A percentile compares a stretch with the other conserved stretches of the same genome.
Evolutionary conservation across 2,888 invertebrate species (phyloP).

Genomic region (Drosophila macrothrix): DNA sequence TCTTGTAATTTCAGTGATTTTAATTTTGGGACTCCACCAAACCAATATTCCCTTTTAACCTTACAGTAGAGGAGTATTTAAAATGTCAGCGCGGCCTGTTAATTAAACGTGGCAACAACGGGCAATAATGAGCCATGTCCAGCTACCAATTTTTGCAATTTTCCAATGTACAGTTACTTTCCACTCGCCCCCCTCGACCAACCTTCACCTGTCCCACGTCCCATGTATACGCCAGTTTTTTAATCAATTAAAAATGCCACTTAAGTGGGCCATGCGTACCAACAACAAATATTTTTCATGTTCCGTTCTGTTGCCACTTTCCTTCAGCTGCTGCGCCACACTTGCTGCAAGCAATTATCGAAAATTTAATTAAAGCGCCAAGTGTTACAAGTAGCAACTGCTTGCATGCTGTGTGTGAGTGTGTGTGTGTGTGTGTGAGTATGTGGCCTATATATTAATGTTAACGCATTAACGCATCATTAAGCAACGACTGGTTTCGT

Average conservation of each 20-base stretch:
- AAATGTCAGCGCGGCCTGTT: slow-evolving; percentile 48
- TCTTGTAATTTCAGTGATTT: not conserved
- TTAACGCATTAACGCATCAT: slow-evolving; percentile 78
- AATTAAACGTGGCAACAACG: slow-evolving; percentile 66
- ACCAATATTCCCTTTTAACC: not conserved
- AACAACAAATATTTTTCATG: slow-evolving; percentile 60
- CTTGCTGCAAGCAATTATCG: slow-evolving; percentile 75
- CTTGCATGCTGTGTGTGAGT: slow-evolving; percentile 1
- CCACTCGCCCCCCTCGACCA: not conserved
- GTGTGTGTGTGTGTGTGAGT: slow-evolving; percentile 13
- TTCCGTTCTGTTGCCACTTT: slow-evolving; percentile 42
- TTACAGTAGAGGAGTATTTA: not conserved
- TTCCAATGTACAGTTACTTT: slow-evolving; percentile 1
- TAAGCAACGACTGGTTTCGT: slow-evolving; percentile 43
- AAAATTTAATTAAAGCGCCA: slow-evolving; percentile 78
- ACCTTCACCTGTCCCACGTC: slow-evolving; percentile 8
- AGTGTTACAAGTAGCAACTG: slow-evolving; percentile 62
- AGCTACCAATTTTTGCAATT: slow-evolving; percentile 10
- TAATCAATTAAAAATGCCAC: slow-evolving; percentile 78
- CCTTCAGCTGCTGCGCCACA: slow-evolving; percentile 12
- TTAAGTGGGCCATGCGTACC: slow-evolving; percentile 54
- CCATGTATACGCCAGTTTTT: slow-evolving; percentile 50
- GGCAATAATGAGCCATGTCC: slow-evolving; percentile 51
- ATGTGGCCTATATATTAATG: slow-evolving; percentile 56
- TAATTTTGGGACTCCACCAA: not conserved